phyloP scores from a whole-genome alignment of 1,140 invertebrate genomes.

The Portunus trituberculatus region DNA sequence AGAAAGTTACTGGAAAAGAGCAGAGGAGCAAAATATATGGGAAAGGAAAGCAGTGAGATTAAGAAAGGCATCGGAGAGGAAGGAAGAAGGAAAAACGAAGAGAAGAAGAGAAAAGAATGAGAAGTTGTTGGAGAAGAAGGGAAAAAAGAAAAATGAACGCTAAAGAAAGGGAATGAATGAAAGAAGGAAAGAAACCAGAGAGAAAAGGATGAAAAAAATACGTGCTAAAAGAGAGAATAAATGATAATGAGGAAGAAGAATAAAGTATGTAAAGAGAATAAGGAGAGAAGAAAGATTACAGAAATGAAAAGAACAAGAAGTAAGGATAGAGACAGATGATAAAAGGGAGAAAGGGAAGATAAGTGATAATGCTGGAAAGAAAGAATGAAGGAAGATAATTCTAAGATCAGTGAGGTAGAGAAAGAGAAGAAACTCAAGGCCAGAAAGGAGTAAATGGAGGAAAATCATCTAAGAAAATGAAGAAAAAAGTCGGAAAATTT shows the following conservation, averaged over 20 bases:
- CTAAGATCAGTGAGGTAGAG: background rate
- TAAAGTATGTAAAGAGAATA: background rate
- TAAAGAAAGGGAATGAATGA: background rate
- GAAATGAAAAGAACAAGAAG: background rate
- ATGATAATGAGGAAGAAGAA: background rate
- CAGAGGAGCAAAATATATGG: no score
- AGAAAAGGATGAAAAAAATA: background rate
- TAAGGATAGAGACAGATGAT: no score
- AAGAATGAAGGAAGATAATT: slow-evolving; percentile 1
- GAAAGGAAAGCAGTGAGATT: no score
- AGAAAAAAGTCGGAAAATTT: background rate
- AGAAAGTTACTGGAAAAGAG: no score
- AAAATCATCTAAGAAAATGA: background rate
- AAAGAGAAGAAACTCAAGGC: background rate
- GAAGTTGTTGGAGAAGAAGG: no score
- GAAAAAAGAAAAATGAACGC: no score
- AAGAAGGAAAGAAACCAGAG: background rate
- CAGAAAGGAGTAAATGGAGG: no score
- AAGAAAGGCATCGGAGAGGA: no score
- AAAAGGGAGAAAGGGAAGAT: no score
- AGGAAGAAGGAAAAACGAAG: no score
- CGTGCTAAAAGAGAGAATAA: background rate
- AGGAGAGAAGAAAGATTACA: background rate
- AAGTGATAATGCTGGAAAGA: background rate
- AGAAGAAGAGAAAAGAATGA: no score